These are phyloP conservation scores for Tychaedon coryphoeus DNA, from an alignment of 2,113 vertebrate genomes.

Conservation along the genomic window DNA sequence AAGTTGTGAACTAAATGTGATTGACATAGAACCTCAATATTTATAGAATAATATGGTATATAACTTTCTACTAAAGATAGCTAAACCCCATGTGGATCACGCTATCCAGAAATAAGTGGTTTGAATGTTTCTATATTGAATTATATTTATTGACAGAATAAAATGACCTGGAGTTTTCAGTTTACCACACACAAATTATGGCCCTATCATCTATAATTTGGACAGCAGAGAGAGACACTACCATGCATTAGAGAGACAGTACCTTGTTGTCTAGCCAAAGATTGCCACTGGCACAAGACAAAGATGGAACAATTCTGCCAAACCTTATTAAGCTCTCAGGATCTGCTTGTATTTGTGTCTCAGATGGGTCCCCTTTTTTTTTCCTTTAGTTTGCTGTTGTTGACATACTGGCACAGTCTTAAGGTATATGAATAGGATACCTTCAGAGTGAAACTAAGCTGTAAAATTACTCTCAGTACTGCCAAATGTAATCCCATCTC, in stretches of 20 bases:
- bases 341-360: background rate
- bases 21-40: background rate
- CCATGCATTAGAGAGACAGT: background rate
- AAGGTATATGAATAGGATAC: background rate
- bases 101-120: background rate
- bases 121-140: background rate
- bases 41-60: background rate
- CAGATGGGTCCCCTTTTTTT: background rate
- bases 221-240: background rate
- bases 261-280: background rate
- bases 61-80: background rate
- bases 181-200: background rate
- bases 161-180: background rate
- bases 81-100: background rate
- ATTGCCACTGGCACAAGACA: background rate
- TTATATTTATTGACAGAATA: background rate
- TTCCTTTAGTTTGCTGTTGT: background rate
- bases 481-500: background rate
- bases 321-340: background rate
- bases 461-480: background rate
- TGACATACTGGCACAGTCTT: background rate
- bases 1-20: background rate
- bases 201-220: rapidly evolving
- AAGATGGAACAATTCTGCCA: background rate
- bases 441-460: background rate